Conservation (phyloP, 1,140 invertebrate species). For the Lycorma delicatula region DNA sequence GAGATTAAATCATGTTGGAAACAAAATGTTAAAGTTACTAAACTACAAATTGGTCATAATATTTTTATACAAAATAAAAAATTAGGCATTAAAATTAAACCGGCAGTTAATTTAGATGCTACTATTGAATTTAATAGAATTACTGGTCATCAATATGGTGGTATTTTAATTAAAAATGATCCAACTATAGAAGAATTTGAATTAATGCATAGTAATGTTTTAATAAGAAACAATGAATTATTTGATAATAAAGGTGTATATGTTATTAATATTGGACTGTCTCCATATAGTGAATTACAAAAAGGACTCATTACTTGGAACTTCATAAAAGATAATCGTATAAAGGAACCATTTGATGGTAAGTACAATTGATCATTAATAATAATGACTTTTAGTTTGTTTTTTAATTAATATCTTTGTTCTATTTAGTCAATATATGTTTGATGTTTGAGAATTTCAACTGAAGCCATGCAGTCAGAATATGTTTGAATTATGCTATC, state of each 20-base stretch:
- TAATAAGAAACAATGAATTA: conserved; percentile 85
- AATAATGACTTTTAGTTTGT: too few relatives aligned
- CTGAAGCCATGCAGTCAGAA: too few relatives aligned
- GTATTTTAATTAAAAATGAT: conserved; percentile 78
- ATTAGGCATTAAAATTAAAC: conserved; percentile 68
- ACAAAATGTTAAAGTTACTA: conserved; percentile 30
- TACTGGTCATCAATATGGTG: conserved; percentile 67
- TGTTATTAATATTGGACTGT: conserved; percentile 78
- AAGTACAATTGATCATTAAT: too few relatives aligned
- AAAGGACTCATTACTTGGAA: conserved; percentile 81
- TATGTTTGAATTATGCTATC: too few relatives aligned
- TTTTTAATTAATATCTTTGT: too few relatives aligned
- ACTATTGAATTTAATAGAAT: conserved; percentile 84
- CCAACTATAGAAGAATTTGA: conserved; percentile 61
- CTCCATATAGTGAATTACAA: conserved; percentile 74
- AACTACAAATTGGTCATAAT: conserved; percentile 79
- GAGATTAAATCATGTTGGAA: conserved; percentile 67
- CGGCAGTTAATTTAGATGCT: conserved; percentile 72
- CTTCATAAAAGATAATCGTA: conserved; percentile 74
- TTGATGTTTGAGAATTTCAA: too few relatives aligned
- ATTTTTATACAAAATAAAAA: conserved; percentile 66
- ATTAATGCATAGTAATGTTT: conserved; percentile 56
- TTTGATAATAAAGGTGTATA: conserved; percentile 76
- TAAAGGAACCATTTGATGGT: conserved; percentile 76
- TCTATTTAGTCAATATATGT: too few relatives aligned